Conservation (phyloP, 2,888 invertebrate genomes). For the Drosophila paracracens region DNA sequence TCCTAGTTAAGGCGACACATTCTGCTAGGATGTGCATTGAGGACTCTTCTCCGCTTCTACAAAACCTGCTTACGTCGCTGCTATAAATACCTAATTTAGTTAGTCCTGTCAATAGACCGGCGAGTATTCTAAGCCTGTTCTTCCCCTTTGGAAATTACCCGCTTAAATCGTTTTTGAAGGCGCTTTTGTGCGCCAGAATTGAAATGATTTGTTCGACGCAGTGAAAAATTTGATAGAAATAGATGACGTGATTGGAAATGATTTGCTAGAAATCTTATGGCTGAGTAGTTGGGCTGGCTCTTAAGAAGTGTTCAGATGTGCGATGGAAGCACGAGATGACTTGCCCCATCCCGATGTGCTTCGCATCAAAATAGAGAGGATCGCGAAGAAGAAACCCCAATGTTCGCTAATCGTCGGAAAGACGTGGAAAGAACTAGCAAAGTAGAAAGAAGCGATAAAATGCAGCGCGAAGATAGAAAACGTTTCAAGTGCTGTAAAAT, state of each 20-base stretch:
- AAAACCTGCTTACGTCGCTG: too few species aligned
- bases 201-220: slow-evolving; percentile 22
- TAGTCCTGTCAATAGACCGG: too few species aligned
- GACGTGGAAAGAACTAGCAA: not conserved
- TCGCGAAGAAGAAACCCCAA: not conserved
- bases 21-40: too few species aligned
- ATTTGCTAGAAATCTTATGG: slow-evolving; percentile 1
- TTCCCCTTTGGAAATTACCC: too few species aligned
- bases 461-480: not conserved
- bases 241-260: slow-evolving; percentile 11
- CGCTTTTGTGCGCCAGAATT: slow-evolving; percentile 2
- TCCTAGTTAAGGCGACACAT: too few species aligned
- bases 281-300: slow-evolving; percentile 7
- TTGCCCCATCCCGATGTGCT: not conserved
- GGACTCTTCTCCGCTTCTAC: too few species aligned
- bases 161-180: not conserved
- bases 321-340: slow-evolving; percentile 1
- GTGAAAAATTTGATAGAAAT: slow-evolving; percentile 27
- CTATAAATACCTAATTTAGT: too few species aligned
- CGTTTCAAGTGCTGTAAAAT: slow-evolving; percentile 8
- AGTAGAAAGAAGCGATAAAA: not conserved
- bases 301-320: not conserved
- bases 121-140: too few species aligned
- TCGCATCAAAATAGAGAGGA: not conserved
- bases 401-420: slow-evolving; percentile 9